Evolutionary conservation across 2,888 invertebrate species (phyloP), one percentile per base, ranked within the genome.

Genomic region (Stegophylla sp.): DNA sequence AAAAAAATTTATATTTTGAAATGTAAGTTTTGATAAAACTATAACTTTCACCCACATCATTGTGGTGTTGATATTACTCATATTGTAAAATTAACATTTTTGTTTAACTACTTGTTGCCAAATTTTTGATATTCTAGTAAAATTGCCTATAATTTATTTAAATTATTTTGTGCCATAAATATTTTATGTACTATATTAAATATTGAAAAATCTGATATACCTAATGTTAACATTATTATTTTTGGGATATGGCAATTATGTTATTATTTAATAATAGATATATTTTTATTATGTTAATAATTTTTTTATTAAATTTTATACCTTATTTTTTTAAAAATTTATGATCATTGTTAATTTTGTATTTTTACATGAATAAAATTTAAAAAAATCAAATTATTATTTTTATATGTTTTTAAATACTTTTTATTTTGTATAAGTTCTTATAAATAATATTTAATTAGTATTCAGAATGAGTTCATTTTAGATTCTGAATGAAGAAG

Each of bases 191-290:
- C n/a, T 59, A 26, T 34, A 53, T 53, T 71, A 0, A 34, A 7
- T 67, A 28, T 23, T 67, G 48, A 34, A 7, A 5, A 5, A 73
- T 4, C 15, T 20, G 20, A 63, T 74, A 15, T n/a, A n/a, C n/a
- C n/a, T 34, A 41, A 64, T 17, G 20, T 63, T 4, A 51, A 51
- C 51, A 41, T 51, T 64, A 53, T 75, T 61, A 20, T 23, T 41
- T 64, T 53, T 64, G 75, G 75, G 75, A 64, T 41, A 75, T 75
- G 64, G 64, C 63, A 75, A 75, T 64, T 64, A 51, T 75, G 75
- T 75, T 63, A 75, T 64, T 64, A 75, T 63, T 41, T 64, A 74
- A 63, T 63, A 64, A 53, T 23, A n/a, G 9, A 41, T 75, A 41
- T 26, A 34, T 48, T 51, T 51, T 64, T 75, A 75, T 15, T 51